These are phyloP conservation scores for Leptonema lineaticorne DNA, from an alignment of 1,140 invertebrate species.

Conservation along the genomic window DNA sequence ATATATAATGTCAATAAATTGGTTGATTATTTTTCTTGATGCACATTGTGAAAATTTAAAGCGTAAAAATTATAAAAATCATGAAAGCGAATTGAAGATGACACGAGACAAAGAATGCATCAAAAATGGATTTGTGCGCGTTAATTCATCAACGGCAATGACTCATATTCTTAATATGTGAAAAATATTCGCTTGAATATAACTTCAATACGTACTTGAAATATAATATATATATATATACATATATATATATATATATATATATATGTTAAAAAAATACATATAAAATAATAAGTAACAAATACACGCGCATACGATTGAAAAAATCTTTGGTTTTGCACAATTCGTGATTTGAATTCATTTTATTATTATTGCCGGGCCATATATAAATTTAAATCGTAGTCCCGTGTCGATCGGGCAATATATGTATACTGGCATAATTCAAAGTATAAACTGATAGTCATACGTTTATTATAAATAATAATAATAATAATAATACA, in stretches of 20 bases:
- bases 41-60: no score
- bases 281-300: neutral
- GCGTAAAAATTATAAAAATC: no score
- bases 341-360: slow-evolving; percentile 4
- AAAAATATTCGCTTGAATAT: no score
- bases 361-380: slow-evolving; percentile 10
- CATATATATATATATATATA: no score
- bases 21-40: no score
- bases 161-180: neutral
- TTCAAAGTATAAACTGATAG: neutral
- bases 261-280: no score
- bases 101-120: slow-evolving; percentile 9
- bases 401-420: neutral
- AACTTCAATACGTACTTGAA: no score
- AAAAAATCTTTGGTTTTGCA: neutral
- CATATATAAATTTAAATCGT: slow-evolving; percentile 5
- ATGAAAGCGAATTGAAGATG: slow-evolving; percentile 5
- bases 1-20: no score
- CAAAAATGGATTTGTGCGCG: slow-evolving; percentile 16
- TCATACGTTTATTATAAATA: neutral
- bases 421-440: neutral
- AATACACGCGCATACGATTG: neutral
- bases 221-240: no score
- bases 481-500: neutral
- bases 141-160: slow-evolving; percentile 14